Evolutionary conservation across 2,888 invertebrate genomes (phyloP).

Genomic region (Metacarcinus magister): DNA sequence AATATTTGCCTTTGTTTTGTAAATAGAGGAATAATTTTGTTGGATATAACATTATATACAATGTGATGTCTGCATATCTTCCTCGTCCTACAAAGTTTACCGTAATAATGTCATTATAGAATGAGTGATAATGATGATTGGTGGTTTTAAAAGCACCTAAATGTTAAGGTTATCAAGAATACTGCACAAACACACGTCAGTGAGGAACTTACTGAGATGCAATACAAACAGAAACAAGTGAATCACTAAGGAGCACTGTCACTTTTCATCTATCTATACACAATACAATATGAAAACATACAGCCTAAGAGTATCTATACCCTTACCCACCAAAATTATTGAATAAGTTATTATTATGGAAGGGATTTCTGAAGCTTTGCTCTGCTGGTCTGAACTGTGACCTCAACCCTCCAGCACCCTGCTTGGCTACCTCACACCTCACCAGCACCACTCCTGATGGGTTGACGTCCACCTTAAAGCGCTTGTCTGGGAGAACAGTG

Average conservation of each 20-base stretch:
- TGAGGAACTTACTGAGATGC: not conserved
- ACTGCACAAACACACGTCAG: not conserved
- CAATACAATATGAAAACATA: not conserved
- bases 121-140: not conserved
- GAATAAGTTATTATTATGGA: constrained; percentile 67
- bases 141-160: not conserved
- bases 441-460: constrained; percentile 82
- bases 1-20: not conserved
- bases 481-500: constrained; percentile 81
- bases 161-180: not conserved
- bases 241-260: not conserved
- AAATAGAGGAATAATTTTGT: not conserved
- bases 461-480: constrained; percentile 82
- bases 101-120: not conserved
- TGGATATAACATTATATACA: too few relatives aligned
- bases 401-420: not conserved
- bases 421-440: constrained; percentile 77
- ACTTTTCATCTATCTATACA: not conserved
- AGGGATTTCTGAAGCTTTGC: constrained; percentile 66
- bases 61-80: too few relatives aligned
- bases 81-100: too few relatives aligned
- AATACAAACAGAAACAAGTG: not conserved
- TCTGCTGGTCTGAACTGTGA: constrained; percentile 57
- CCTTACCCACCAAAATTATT: constrained; percentile 71
- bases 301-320: not conserved